Percentiles rank a stretch among this genome's conserved stretches.
These are phyloP conservation scores for Protodeltote pygarga DNA, from an alignment of 2,888 invertebrate species.

Conservation along the genomic window DNA sequence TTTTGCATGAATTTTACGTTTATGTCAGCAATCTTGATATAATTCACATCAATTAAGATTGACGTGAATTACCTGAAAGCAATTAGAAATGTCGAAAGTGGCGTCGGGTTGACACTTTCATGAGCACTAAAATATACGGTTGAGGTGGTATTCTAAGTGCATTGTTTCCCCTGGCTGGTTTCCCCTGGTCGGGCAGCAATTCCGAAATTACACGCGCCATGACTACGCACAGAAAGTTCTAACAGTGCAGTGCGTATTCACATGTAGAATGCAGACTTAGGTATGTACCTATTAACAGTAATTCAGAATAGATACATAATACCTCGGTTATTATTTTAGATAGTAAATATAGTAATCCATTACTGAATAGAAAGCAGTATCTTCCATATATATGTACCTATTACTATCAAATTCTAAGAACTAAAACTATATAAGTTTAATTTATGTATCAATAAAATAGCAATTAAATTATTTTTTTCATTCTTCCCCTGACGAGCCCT, in stretches of 20 bases:
- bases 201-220: constrained; percentile 67
- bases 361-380: too few relatives aligned
- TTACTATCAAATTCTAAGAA: too few relatives aligned
- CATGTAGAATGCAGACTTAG: constrained; percentile 1
- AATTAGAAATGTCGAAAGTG: constrained; percentile 54
- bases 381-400: too few relatives aligned
- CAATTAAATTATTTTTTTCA: too few relatives aligned
- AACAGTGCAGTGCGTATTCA: constrained; percentile 16
- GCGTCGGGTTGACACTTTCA: constrained; percentile 55
- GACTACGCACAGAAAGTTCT: constrained; percentile 51
- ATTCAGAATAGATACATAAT: constrained; percentile 9
- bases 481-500: too few relatives aligned
- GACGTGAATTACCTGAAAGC: constrained; percentile 32
- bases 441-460: too few relatives aligned
- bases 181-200: constrained; percentile 48
- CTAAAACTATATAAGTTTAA: too few relatives aligned
- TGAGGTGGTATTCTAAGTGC: constrained; percentile 28
- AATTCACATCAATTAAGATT: constrained; percentile 9
- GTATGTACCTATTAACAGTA: constrained; percentile 1
- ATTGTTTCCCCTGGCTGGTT: constrained; percentile 29
- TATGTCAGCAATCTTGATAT: neutral
- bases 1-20: neutral
- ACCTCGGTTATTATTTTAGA: too few relatives aligned
- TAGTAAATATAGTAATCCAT: too few relatives aligned
- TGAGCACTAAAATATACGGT: constrained; percentile 39